These are phyloP conservation scores for Xiphorhynchus erythropygius DNA, from an alignment of 2,797 vertebrate species.

Conservation along the genomic window DNA sequence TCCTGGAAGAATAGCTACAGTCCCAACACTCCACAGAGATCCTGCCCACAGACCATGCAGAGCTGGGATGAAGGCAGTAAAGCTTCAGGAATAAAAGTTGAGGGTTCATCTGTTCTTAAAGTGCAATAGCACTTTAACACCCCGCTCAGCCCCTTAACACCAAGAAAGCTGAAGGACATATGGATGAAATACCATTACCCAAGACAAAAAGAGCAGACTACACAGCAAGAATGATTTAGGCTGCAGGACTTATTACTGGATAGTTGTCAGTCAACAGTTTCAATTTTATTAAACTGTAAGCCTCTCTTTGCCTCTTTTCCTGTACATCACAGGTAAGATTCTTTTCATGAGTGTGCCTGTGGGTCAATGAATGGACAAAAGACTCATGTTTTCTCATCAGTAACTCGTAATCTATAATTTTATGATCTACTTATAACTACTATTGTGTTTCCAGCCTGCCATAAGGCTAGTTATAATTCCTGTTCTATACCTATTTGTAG, in stretches of 20 bases:
- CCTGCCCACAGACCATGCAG: neutral
- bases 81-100: neutral
- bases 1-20: neutral
- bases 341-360: neutral
- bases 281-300: neutral
- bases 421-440: neutral
- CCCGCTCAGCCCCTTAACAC: neutral
- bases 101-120: neutral
- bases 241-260: neutral
- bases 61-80: neutral
- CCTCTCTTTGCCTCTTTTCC: neutral
- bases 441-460: neutral
- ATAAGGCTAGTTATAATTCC: neutral
- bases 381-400: neutral
- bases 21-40: neutral
- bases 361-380: neutral
- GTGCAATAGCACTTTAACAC: neutral
- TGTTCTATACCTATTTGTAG: neutral
- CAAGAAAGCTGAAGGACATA: neutral
- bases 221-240: neutral
- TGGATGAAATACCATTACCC: neutral
- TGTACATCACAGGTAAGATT: neutral
- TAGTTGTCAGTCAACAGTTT: neutral
- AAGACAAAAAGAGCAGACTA: neutral
- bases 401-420: neutral